phyloP scores from a whole-genome alignment of 2,797 vertebrate genomes.

The Tapirus indicus region DNA sequence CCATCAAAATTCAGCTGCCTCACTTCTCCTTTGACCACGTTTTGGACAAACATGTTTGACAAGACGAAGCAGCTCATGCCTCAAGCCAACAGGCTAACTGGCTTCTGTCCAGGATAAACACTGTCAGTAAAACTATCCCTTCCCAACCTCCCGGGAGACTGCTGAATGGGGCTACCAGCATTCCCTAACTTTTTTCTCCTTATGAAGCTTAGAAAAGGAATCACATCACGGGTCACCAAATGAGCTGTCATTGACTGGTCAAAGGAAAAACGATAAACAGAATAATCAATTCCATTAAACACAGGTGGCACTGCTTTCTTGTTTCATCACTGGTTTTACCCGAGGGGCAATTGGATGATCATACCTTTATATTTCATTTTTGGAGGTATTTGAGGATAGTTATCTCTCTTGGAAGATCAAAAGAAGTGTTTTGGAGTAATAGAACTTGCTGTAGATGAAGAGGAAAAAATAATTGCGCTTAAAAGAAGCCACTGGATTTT shows the following conservation, averaged over 20 bases:
- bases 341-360: not conserved
- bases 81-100: constrained; percentile 51
- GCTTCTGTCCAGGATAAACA: constrained; percentile 79
- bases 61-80: constrained; percentile 44
- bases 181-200: constrained; percentile 9
- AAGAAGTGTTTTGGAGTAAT: not conserved
- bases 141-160: constrained; percentile 26
- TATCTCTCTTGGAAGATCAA: constrained; percentile 62
- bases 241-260: not conserved
- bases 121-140: constrained; percentile 58
- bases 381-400: not conserved
- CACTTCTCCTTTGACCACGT: constrained; percentile 62
- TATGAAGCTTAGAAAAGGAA: not conserved
- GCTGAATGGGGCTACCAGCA: constrained; percentile 45
- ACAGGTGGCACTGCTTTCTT: not conserved
- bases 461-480: not conserved
- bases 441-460: not conserved
- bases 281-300: not conserved
- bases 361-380: constrained; percentile 24
- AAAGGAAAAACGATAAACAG: constrained; percentile 1
- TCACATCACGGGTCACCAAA: not conserved
- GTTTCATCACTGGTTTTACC: not conserved
- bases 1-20: constrained; percentile 67
- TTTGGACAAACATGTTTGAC: constrained; percentile 68
- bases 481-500: not conserved